Percentiles rank a stretch among this genome's conserved stretches.
Evolutionary conservation across 2,888 invertebrate species (phyloP).

Genomic region (Plutella xylostella): DNA sequence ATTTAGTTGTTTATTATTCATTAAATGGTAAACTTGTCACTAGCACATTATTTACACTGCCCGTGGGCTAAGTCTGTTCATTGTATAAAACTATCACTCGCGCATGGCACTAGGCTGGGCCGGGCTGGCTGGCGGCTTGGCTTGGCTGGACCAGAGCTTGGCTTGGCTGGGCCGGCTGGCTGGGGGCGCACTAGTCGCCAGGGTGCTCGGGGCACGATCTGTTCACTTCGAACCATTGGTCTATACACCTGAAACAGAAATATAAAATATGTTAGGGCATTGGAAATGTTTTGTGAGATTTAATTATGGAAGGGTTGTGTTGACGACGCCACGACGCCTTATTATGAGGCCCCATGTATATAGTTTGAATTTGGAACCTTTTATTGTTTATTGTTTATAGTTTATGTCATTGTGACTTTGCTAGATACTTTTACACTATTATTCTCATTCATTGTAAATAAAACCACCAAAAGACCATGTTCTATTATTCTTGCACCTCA

Average conservation of each 20-base stretch:
- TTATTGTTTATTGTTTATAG: too few relatives aligned
- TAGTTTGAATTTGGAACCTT: too few relatives aligned
- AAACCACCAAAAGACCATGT: too few relatives aligned
- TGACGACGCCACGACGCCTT: too few relatives aligned
- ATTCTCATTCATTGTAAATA: too few relatives aligned
- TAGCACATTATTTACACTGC: slow-evolving; percentile 63
- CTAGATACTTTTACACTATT: too few relatives aligned
- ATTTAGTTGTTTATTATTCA: slow-evolving; percentile 37
- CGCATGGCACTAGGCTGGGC: slow-evolving; percentile 37
- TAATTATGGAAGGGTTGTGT: too few relatives aligned
- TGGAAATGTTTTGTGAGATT: slow-evolving; percentile 6
- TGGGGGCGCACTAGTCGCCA: slow-evolving; percentile 78
- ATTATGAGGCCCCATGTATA: too few relatives aligned
- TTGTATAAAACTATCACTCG: slow-evolving; percentile 61
- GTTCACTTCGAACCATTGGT: slow-evolving; percentile 99
- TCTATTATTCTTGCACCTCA: too few relatives aligned
- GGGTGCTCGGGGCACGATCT: slow-evolving; percentile 99
- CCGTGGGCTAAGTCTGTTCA: slow-evolving; percentile 51
- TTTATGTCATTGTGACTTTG: too few relatives aligned
- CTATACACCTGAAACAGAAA: slow-evolving; percentile 89
- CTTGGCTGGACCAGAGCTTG: not conserved
- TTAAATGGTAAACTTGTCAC: slow-evolving; percentile 65
- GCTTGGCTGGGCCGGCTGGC: not conserved
- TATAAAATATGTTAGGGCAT: slow-evolving; percentile 14
- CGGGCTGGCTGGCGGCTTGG: slow-evolving; percentile 1